phyloP scores from a whole-genome alignment of 2,888 invertebrate species.

The Platerodrilus igneus region DNA sequence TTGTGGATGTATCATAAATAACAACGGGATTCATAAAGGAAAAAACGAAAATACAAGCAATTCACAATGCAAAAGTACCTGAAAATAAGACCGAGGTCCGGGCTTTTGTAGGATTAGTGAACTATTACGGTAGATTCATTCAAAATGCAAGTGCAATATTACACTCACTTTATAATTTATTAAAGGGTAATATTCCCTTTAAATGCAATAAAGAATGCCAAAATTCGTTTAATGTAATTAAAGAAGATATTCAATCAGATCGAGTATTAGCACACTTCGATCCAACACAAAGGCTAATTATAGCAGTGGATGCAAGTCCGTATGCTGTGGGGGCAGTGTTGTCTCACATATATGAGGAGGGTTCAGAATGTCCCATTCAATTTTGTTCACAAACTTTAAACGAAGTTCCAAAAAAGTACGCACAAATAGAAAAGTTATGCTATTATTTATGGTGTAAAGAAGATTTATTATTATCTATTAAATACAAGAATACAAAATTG shows the following conservation, averaged over 20 bases:
- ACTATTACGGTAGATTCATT: conserved; percentile 9
- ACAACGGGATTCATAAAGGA: no score
- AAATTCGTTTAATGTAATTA: neutral
- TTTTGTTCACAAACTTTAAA: no score
- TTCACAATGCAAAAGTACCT: neutral
- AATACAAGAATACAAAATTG: no score
- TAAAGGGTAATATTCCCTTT: conserved; percentile 1
- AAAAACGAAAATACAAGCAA: conserved; percentile 4
- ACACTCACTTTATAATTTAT: conserved; percentile 5
- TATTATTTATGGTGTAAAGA: no score
- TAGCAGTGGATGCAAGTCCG: conserved; percentile 21
- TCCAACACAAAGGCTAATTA: conserved; percentile 1
- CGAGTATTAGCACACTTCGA: no score
- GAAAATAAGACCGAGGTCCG: conserved; percentile 8
- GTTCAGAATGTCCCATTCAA: no score
- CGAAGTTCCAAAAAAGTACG: no score
- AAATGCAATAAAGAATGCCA: conserved; percentile 5
- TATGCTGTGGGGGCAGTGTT: conserved; percentile 19
- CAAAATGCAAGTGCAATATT: conserved; percentile 5
- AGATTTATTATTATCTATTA: no score
- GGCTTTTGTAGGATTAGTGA: conserved; percentile 5
- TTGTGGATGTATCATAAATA: no score
- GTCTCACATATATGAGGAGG: conserved; percentile 15
- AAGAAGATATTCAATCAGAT: neutral
- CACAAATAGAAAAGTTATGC: no score